These are phyloP conservation scores for Emys orbicularis DNA, from an alignment of 2,797 vertebrate species.

Conservation along the genomic window DNA sequence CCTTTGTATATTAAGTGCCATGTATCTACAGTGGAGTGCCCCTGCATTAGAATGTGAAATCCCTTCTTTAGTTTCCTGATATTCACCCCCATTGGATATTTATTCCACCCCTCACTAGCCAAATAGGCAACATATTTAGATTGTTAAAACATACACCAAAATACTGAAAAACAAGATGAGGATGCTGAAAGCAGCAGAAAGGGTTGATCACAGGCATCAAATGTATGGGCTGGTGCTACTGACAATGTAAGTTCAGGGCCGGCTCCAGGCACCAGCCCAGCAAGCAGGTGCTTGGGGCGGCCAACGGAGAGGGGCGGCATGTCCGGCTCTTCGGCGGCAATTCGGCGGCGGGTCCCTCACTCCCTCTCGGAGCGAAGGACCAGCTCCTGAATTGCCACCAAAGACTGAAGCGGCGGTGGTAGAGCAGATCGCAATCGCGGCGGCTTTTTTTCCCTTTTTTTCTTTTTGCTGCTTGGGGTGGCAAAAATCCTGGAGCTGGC, in stretches of 20 bases:
- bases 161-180: not conserved
- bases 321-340: too few relatives aligned
- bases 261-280: too few relatives aligned
- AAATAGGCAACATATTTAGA: not conserved
- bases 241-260: rapidly evolving
- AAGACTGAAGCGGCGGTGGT: too few relatives aligned
- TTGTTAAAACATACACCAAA: not conserved
- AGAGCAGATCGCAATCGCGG: too few relatives aligned
- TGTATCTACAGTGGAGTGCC: not conserved
- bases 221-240: not conserved
- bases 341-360: too few relatives aligned
- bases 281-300: too few relatives aligned
- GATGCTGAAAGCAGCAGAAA: not conserved
- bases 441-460: too few relatives aligned
- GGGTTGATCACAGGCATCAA: not conserved
- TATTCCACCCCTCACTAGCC: not conserved
- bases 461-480: too few relatives aligned
- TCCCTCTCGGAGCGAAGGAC: too few relatives aligned
- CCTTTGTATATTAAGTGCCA: not conserved
- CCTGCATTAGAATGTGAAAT: not conserved
- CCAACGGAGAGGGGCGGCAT: too few relatives aligned
- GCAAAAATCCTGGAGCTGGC: too few relatives aligned
- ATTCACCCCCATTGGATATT: not conserved
- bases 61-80: not conserved
- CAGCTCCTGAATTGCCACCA: too few relatives aligned